Conservation (phyloP, 2,797 vertebrate species). For the Spondyliosoma cantharus region DNA sequence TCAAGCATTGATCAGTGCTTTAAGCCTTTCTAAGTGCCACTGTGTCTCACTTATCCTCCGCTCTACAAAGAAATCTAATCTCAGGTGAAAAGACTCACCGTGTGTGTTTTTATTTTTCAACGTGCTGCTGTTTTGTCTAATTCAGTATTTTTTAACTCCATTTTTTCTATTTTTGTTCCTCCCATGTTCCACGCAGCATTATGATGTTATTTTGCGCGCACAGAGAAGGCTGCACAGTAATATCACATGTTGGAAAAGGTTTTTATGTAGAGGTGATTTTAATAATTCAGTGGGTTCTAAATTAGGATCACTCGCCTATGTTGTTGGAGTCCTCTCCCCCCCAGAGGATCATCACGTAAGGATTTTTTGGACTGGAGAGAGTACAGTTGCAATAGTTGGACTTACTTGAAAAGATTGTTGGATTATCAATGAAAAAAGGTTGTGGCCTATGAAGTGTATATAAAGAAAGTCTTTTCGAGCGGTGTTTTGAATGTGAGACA, state of each 20-base stretch:
- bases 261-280: constrained; percentile 38
- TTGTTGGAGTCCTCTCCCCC: not conserved
- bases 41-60: constrained; percentile 42
- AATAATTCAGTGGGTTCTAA: constrained; percentile 50
- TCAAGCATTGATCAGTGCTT: constrained; percentile 48
- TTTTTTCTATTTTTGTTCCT: constrained; percentile 32
- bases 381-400: constrained; percentile 46
- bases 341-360: constrained; percentile 34
- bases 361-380: constrained; percentile 26
- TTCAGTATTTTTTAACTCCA: constrained; percentile 25
- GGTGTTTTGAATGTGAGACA: constrained; percentile 70
- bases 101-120: constrained; percentile 3
- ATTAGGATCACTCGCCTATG: constrained; percentile 15
- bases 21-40: constrained; percentile 65
- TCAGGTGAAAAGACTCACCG: constrained; percentile 73
- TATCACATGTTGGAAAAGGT: constrained; percentile 33
- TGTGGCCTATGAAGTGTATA: constrained; percentile 54
- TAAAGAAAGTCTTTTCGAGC: constrained; percentile 50
- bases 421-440: constrained; percentile 33
- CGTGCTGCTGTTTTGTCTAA: constrained; percentile 36
- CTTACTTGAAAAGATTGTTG: constrained; percentile 67
- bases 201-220: constrained; percentile 42
- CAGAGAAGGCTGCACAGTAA: constrained; percentile 13
- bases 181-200: constrained; percentile 31
- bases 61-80: constrained; percentile 66